Evolutionary conservation across 2,113 vertebrate species (phyloP), one percentile per base, ranked within the genome.

Genomic region (Leptobrachium leishanense): DNA sequence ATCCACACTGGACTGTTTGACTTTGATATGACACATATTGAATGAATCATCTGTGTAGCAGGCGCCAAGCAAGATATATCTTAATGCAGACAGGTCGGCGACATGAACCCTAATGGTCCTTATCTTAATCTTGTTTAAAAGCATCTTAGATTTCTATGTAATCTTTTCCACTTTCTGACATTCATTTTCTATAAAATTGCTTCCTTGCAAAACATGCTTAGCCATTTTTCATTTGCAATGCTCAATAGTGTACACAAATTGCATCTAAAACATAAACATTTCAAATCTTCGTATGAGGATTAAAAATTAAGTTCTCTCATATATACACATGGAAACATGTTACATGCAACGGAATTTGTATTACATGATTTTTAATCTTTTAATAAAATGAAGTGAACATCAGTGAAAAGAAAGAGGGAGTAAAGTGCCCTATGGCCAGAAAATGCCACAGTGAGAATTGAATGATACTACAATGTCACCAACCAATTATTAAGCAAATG

Each of bases 91-190:
- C 94, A 94, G 93, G 81, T 88, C 82, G 91, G 94, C 94, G 91
- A 95, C 94, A 90, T 91, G 90, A 92, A 91, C 90, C 88, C 89
- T 96, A 95, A 95, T 95, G 94, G 94, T 90, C 89, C 90, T 95
- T 94, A 95, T 95, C 94, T 93, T 93, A 90, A 93, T 94, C 94
- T 95, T 88, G 92, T 93, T 95, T 95, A 95, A 96, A 96, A 96
- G 94, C 94, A 93, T 94, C 94, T 94, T 93, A 89, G 88, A 86
- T 93, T 94, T 93, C 91, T 89, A 76, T 84, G 87, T 89, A 88
- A 93, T 94, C 90, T 91, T 92, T 93, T 74, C 71, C 91, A 94
- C 93, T 90, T 93, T 86, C 87, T 88, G 87, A 90, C 88, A 88
- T 87, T 90, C 88, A 88, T 85, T 89, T 92, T 92, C 92, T 91